These are phyloP conservation scores for Hoplodrina blanda DNA, from an alignment of 2,888 invertebrate species.

Conservation along the genomic window DNA sequence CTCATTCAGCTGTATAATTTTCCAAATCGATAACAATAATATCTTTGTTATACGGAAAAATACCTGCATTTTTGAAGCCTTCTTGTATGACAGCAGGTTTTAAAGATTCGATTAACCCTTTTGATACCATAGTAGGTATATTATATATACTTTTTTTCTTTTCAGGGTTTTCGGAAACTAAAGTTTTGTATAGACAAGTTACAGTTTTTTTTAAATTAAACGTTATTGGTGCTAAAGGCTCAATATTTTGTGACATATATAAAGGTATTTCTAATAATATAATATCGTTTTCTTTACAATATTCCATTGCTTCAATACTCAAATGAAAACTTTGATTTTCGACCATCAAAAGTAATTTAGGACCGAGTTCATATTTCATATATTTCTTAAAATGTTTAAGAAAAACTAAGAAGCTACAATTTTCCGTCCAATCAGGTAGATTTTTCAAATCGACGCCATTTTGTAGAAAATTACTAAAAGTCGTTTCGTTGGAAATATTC, in stretches of 20 bases:
- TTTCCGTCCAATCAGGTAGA: constrained; percentile 24
- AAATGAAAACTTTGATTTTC: constrained; percentile 25
- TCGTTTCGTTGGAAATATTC: neutral
- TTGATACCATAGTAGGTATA: constrained; percentile 1
- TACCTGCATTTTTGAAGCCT: constrained; percentile 23
- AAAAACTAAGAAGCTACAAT: neutral
- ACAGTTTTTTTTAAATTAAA: constrained; percentile 2
- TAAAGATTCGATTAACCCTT: neutral
- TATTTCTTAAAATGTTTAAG: constrained; percentile 20
- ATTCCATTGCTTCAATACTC: constrained; percentile 11
- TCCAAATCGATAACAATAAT: constrained; percentile 12
- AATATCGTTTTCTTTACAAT: constrained; percentile 24
- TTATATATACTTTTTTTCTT: constrained; percentile 11
- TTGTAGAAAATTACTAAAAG: constrained; percentile 2
- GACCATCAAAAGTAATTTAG: neutral
- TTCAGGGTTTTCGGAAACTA: neutral
- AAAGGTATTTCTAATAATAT: constrained; percentile 21
- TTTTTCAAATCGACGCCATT: constrained; percentile 21
- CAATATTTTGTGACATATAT: constrained; percentile 6
- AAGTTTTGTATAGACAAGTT: neutral
- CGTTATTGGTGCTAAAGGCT: neutral
- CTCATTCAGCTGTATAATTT: neutral
- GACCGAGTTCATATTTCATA: constrained; percentile 1
- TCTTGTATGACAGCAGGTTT: neutral
- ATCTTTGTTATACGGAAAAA: constrained; percentile 30